These are phyloP conservation scores for Sipha maydis DNA, from an alignment of 2,888 invertebrate genomes.

Conservation along the genomic window DNA sequence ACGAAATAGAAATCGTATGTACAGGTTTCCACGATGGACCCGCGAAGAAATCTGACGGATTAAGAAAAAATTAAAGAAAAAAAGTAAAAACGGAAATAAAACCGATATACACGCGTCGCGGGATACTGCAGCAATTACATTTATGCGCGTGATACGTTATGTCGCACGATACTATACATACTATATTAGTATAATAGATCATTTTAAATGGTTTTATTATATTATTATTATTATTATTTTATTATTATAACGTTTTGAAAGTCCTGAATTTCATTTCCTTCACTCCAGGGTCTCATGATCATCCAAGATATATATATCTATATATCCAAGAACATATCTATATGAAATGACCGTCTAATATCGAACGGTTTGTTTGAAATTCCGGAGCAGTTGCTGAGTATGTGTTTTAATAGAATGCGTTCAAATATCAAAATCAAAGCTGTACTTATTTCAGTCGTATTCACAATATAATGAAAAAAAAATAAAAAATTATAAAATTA, in stretches of 20 bases:
- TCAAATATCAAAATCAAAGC: neutral
- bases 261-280: neutral
- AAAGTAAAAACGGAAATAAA: neutral
- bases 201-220: neutral
- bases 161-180: neutral
- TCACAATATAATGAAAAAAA: neutral
- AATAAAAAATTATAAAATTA: neutral
- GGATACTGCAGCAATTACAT: neutral
- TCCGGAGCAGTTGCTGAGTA: neutral
- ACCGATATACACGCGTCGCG: neutral
- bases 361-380: neutral
- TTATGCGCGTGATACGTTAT: neutral
- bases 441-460: neutral
- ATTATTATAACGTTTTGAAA: neutral
- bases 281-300: neutral
- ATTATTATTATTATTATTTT: neutral
- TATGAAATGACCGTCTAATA: neutral
- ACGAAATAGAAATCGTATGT: constrained; percentile 9
- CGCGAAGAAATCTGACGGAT: constrained; percentile 1
- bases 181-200: neutral
- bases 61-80: neutral
- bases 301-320: neutral
- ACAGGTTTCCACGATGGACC: neutral
- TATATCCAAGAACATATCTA: neutral
- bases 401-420: neutral